Evolutionary conservation across 2,113 vertebrate genomes (phyloP), one percentile per base, ranked within the genome.

Genomic region (Epinephelus fuscoguttatus): DNA sequence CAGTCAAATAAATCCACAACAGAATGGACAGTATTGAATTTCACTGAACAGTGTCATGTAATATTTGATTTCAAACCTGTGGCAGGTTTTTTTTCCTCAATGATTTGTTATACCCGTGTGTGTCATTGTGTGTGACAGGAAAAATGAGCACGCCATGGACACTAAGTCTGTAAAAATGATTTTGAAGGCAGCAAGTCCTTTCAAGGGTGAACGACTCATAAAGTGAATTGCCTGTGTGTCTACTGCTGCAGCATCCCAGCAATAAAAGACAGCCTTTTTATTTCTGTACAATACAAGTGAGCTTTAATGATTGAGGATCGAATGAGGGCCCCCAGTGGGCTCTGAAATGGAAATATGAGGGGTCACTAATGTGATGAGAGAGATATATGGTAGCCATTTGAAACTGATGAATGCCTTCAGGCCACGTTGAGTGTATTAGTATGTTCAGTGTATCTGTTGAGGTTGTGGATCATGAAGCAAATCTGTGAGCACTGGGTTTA

Each of bases 361-460:
- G 70, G 61, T 18, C n/a, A 53, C 33, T 70, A 79, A 80, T 84
- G 75, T 60, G 68, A 17, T 59, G 33, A 78, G 21, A 62, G 49
- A 72, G 68, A 82, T 64, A 73, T 82, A 72, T 33, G 23, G 25
- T 14, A 78, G 67, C 64, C 33, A 70, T 76, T 84, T 82, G 53
- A 88, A 81, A 45, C 12, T 59, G 81, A 88, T 80, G 60, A 47
- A 74, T 69, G 80, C 62, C 59, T 66, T 63, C 18, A 64, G 84
- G 84, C 68, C 30, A 15, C 6, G 21, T 60, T 56, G 53, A 27
- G 21, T 55, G 66, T 25, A n/a, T 67, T 63, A n/a, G n/a, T 67
- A 13, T 64, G 33, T 74, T 70, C 50, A 59, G 27, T 37, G 33
- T 53, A 56, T 84, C 27, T 77, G 19, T 63, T 23, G 47, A 67